Evolutionary conservation across 1,140 invertebrate genomes (phyloP).

Genomic region (Phenacoccus solenopsis): DNA sequence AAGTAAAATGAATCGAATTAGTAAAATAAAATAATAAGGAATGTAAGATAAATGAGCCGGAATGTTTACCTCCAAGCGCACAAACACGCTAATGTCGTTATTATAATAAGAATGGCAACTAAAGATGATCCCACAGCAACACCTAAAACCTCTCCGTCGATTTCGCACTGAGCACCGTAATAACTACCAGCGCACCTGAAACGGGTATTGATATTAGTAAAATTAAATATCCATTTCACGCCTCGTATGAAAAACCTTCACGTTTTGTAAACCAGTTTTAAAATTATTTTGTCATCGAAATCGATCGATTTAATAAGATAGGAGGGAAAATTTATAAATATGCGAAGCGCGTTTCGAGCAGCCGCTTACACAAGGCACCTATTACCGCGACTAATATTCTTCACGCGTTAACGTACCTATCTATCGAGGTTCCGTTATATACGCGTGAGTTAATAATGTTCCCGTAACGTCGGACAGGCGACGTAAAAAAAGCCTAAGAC

Average conservation of each 20-base stretch:
- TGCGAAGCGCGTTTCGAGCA: background rate
- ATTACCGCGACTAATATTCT: background rate
- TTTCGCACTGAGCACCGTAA: conserved; percentile 75
- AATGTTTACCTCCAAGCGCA: conserved; percentile 84
- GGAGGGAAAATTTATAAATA: background rate
- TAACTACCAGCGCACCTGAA: conserved; percentile 67
- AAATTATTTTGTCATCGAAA: no score
- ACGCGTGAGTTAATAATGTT: no score
- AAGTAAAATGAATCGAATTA: conserved; percentile 26
- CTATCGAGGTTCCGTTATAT: background rate
- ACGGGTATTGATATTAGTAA: no score
- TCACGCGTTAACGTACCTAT: no score
- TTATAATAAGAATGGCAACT: conserved; percentile 74
- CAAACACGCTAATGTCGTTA: conserved; percentile 68
- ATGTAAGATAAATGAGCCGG: no score
- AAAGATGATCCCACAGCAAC: conserved; percentile 80
- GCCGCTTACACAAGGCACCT: background rate
- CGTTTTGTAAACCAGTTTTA: no score
- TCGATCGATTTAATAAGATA: no score
- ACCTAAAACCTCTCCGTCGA: conserved; percentile 80
- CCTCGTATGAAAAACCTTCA: no score
- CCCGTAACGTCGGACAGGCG: no score
- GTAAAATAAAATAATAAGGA: conserved; percentile 23
- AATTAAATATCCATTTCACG: no score
- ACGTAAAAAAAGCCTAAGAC: no score